phyloP scores from a whole-genome alignment of 1,140 invertebrate genomes.

The Euschistus heros region DNA sequence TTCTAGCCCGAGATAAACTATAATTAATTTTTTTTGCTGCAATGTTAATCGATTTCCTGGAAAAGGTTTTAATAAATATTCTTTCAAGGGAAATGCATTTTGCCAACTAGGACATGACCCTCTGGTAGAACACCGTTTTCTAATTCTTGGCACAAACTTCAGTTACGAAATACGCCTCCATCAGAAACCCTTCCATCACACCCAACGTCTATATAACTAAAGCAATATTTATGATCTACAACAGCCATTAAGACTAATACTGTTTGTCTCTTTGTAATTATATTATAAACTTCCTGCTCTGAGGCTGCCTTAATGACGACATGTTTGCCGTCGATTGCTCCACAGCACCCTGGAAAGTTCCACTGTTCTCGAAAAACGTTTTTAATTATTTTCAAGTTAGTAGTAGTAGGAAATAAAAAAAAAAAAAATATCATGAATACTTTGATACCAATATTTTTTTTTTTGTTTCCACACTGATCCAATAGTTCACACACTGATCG shows the following conservation, averaged over 20 bases:
- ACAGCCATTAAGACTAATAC: background rate
- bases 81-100: background rate
- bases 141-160: background rate
- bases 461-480: too few relatives aligned
- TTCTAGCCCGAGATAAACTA: background rate
- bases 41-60: background rate
- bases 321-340: too few relatives aligned
- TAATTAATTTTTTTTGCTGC: background rate
- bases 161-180: background rate
- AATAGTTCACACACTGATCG: too few relatives aligned
- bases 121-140: background rate
- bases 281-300: too few relatives aligned
- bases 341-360: too few relatives aligned
- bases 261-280: too few relatives aligned
- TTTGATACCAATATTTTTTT: too few relatives aligned
- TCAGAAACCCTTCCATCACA: background rate
- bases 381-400: too few relatives aligned
- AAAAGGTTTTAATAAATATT: background rate
- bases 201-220: background rate
- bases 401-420: too few relatives aligned
- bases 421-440: too few relatives aligned
- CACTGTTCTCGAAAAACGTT: too few relatives aligned
- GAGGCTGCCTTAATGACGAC: too few relatives aligned
- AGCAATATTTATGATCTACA: background rate
- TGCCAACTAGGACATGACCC: background rate